A percentile compares a stretch with the other conserved stretches of the same genome.
These are phyloP conservation scores for Diploptera punctata DNA, from an alignment of 2,888 invertebrate species.

Conservation along the genomic window DNA sequence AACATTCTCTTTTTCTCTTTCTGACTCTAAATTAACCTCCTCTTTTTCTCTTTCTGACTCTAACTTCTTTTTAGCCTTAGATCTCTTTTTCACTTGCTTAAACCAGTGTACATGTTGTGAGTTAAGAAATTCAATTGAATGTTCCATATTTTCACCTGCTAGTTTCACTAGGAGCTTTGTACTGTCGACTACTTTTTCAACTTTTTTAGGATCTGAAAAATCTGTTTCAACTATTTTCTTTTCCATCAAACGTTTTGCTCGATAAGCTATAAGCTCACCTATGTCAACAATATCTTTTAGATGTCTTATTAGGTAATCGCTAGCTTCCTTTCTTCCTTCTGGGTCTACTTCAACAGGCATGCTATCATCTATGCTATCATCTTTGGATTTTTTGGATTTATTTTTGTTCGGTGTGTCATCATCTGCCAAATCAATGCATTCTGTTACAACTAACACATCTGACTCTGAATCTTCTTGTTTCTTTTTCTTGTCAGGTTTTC, in stretches of 20 bases:
- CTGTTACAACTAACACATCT: too few species aligned
- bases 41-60: too few species aligned
- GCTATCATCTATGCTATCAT: too few species aligned
- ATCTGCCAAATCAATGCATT: too few species aligned
- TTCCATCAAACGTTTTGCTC: background rate
- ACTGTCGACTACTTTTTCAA: background rate
- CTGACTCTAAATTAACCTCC: too few species aligned
- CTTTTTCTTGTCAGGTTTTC: too few species aligned
- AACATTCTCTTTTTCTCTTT: too few species aligned
- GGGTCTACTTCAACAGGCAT: constrained; percentile 42
- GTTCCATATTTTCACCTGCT: constrained; percentile 5
- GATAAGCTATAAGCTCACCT: background rate
- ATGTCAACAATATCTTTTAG: background rate
- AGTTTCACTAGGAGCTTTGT: background rate
- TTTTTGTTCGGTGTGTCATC: too few species aligned
- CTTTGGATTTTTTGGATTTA: too few species aligned
- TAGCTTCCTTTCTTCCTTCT: constrained; percentile 46
- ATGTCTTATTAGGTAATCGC: background rate
- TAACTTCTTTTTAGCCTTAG: constrained; percentile 27
- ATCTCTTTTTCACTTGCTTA: background rate
- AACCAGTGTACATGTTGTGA: background rate
- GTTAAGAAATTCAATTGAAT: background rate
- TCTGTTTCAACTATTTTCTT: background rate
- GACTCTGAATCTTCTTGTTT: too few species aligned
- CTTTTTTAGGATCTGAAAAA: background rate